Evolutionary conservation across 2,888 invertebrate species (phyloP), one percentile per base, ranked within the genome.

Genomic region (Pyrrhosoma nymphula): DNA sequence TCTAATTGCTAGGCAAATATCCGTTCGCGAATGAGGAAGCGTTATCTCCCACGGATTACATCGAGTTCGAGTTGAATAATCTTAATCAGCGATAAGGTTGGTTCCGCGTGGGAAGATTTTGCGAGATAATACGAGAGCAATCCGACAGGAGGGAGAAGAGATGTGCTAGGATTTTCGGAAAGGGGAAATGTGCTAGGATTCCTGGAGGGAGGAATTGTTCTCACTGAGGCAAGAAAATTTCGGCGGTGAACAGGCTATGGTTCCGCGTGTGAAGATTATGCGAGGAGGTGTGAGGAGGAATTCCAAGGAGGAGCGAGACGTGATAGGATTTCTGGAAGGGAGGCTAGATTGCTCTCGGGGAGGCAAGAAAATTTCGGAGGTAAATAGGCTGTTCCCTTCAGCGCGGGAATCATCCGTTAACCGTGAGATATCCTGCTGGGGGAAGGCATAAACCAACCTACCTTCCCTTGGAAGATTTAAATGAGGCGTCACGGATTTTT

Each of bases 1-100:
- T 35, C 89, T 89, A 89, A 89, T 89, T 89, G n/a, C 89, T 89
- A 55, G 89, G 56, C 89, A 89, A 89, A 89, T 56, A 89, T 89
- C 89, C 89, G 47, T 26, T 35, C 14, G 56, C 26, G 89, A 89
- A 14, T 39, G 88, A 69, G 82, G 89, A 89, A 26, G 56, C 55
- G 89, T 26, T 26, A 16, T 8, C 88, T 39, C 89, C 88, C 35
- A 4, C 4, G 89, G 89, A 89, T 89, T 89, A 89, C 56, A 20
- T 56, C 35, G 6, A 89, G 55, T 89, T 56, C 89, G 56, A 3
- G 89, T 10, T 56, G 89, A 89, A 89, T 89, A 55, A 89, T 89
- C 55, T 56, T 89, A 10, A 89, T 55, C 89, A 89, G 89, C 89
- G 55, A 82, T 82, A 60, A 20, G 60, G 60, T 16, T 60, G 60